Percentiles rank a stretch among this genome's conserved stretches.
These are phyloP conservation scores for Thelaira solivaga DNA, from an alignment of 2,888 invertebrate species.

Conservation along the genomic window DNA sequence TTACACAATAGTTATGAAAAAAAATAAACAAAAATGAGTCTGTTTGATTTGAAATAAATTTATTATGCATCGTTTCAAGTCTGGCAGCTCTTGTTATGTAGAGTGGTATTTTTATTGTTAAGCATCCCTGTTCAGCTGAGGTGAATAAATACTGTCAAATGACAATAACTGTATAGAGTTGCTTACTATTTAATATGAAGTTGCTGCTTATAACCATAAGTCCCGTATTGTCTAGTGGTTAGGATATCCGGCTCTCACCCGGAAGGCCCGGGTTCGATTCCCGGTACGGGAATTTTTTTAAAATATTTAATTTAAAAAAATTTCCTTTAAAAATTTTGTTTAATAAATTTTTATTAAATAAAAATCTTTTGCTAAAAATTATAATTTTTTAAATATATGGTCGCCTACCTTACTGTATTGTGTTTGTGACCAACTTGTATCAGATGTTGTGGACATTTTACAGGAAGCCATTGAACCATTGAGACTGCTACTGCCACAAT, in stretches of 20 bases:
- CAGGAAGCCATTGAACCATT: conserved; percentile 74
- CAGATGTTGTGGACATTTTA: conserved; percentile 74
- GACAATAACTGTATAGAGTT: neutral
- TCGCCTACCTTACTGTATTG: conserved; percentile 74
- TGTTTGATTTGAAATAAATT: no score
- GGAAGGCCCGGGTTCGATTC: conserved; percentile 78
- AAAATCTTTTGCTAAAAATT: no score
- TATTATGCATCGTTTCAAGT: no score
- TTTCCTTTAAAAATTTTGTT: neutral
- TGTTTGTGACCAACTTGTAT: conserved; percentile 75
- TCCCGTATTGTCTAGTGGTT: conserved; percentile 78
- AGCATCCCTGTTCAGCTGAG: no score
- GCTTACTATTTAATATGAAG: neutral
- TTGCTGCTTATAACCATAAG: neutral
- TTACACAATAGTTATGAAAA: no score
- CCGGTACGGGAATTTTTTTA: conserved; percentile 76
- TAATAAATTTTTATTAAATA: no score
- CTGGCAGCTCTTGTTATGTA: no score
- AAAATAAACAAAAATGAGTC: no score
- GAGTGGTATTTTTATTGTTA: no score
- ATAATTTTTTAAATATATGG: no score
- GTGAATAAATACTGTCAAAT: no score
- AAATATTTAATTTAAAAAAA: conserved; percentile 22
- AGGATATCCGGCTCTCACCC: conserved; percentile 78
- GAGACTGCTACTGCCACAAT: conserved; percentile 71